A percentile compares a stretch with the other conserved stretches of the same genome.
These are phyloP conservation scores for Okamejei kenojei DNA, from an alignment of 2,797 vertebrate species.

Conservation along the genomic window DNA sequence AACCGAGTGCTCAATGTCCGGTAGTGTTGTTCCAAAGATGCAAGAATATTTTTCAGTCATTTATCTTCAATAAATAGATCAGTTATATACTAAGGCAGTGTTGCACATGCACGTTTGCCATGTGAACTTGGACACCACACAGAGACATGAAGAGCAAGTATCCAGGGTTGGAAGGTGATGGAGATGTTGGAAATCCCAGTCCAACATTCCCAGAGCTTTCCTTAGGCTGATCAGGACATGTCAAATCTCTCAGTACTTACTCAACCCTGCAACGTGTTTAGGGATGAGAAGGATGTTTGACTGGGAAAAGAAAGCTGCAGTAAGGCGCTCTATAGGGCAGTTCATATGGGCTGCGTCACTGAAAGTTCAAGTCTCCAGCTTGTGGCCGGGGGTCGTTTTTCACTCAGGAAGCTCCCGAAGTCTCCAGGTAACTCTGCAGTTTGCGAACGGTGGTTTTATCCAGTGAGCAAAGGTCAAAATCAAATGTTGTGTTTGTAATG, in stretches of 20 bases:
- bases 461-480: constrained; percentile 97
- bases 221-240: constrained; percentile 53
- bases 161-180: constrained; percentile 8
- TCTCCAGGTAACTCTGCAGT: constrained; percentile 94
- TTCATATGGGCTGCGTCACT: constrained; percentile 55
- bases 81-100: constrained; percentile 86
- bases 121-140: constrained; percentile 65
- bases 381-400: constrained; percentile 56
- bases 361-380: constrained; percentile 53
- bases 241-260: neutral
- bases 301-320: constrained; percentile 63
- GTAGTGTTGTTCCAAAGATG: constrained; percentile 56
- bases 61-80: constrained; percentile 86
- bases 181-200: constrained; percentile 50
- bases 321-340: constrained; percentile 48
- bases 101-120: constrained; percentile 74
- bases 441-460: constrained; percentile 96
- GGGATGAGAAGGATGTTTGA: constrained; percentile 58
- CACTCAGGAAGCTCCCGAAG: constrained; percentile 79
- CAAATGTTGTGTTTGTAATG: constrained; percentile 98
- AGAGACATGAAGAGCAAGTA: constrained; percentile 65
- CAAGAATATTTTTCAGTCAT: constrained; percentile 55
- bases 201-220: constrained; percentile 63
- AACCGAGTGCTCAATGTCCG: constrained; percentile 60
- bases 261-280: constrained; percentile 46